Evolutionary conservation across 2,113 vertebrate genomes (phyloP).

Genomic region (Glaucomys volans): DNA sequence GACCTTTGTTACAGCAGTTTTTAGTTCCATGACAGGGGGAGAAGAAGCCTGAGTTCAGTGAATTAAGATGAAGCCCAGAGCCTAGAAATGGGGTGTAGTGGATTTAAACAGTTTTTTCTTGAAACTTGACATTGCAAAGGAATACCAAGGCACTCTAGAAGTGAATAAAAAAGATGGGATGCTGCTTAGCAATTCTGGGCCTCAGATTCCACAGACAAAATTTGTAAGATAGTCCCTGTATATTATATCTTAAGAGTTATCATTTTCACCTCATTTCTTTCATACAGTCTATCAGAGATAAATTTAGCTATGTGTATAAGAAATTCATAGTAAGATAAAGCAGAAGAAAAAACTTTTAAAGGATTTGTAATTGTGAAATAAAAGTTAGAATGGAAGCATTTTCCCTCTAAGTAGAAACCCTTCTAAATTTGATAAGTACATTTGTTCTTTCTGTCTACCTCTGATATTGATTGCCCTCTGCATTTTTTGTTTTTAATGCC

Average conservation of each 20-base stretch:
- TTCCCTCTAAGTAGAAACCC: neutral
- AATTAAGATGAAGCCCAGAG: neutral
- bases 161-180: neutral
- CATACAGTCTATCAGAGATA: neutral
- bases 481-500: neutral
- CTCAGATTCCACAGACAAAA: neutral
- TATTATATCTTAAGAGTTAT: neutral
- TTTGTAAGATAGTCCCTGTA: neutral
- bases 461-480: neutral
- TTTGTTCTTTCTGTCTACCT: neutral
- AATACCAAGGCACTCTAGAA: neutral
- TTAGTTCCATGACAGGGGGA: neutral
- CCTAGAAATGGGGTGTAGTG: neutral
- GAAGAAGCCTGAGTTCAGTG: neutral
- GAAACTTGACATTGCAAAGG: neutral
- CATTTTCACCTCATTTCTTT: conserved; percentile 6
- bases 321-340: neutral
- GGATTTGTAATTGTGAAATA: neutral
- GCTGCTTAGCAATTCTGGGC: neutral
- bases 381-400: neutral
- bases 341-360: neutral
- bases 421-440: neutral
- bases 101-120: neutral
- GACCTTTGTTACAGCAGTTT: neutral
- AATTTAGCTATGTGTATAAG: neutral